phyloP scores from a whole-genome alignment of 2,888 invertebrate genomes.

The Andrena trimmerana region DNA sequence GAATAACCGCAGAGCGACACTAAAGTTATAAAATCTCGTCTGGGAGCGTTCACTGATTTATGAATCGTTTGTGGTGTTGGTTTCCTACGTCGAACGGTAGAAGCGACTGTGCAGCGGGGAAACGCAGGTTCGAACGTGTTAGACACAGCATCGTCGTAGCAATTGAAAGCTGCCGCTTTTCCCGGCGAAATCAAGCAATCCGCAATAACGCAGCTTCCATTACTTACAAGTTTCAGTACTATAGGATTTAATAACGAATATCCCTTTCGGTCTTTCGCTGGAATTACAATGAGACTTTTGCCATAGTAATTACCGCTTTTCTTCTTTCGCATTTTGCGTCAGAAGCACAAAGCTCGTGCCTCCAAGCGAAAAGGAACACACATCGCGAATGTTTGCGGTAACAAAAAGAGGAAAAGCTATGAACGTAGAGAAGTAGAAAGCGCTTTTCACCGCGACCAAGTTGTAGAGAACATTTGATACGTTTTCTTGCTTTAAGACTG shows the following conservation, averaged over 20 bases:
- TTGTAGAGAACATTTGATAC: conserved; percentile 27
- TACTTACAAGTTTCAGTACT: conserved; percentile 14
- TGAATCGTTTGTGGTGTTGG: conserved; percentile 56
- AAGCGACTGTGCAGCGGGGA: background rate
- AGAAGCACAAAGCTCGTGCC: conserved; percentile 47
- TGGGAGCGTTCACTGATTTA: conserved; percentile 62
- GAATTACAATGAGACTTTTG: conserved; percentile 50
- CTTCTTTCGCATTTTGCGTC: conserved; percentile 43
- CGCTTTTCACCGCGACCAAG: conserved; percentile 27
- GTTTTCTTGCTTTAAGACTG: conserved; percentile 22
- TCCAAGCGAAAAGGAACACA: conserved; percentile 26
- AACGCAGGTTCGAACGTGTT: conserved; percentile 11
- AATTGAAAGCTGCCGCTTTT: background rate
- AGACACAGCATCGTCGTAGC: background rate
- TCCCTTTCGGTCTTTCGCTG: conserved; percentile 6
- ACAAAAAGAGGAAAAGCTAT: conserved; percentile 21
- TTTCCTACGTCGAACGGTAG: background rate
- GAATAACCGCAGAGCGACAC: conserved; percentile 59
- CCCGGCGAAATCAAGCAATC: background rate
- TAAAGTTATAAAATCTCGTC: conserved; percentile 53
- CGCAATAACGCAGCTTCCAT: conserved; percentile 18
- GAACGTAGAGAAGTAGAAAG: conserved; percentile 23
- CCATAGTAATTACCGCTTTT: conserved; percentile 52
- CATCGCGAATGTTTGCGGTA: conserved; percentile 38
- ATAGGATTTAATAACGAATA: conserved; percentile 43